Evolutionary conservation across 2,113 vertebrate species (phyloP).

Genomic region (Nansenia antarctica): DNA sequence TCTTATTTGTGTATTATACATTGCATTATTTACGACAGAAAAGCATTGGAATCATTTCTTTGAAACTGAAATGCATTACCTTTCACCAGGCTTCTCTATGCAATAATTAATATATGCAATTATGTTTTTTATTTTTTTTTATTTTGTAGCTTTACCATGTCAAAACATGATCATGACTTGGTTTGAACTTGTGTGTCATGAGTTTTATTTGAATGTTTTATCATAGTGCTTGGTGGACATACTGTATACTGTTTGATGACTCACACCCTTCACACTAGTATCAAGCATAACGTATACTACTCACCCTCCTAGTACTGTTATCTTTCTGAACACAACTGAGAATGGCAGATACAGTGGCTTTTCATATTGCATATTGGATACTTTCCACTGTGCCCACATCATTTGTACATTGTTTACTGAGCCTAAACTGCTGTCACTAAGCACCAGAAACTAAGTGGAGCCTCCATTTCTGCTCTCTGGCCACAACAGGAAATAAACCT

Average conservation of each 20-base stretch:
- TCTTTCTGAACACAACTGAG: not conserved
- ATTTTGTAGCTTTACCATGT: slow-evolving; percentile 25
- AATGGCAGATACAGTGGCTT: not conserved
- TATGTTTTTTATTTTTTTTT: slow-evolving; percentile 58
- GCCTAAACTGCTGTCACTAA: not conserved
- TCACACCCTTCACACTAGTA: not conserved
- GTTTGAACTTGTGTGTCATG: not conserved
- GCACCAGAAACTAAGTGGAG: not conserved
- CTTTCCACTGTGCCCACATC: not conserved
- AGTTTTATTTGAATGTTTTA: not conserved
- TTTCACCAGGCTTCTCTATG: slow-evolving; percentile 77
- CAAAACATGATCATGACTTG: not conserved
- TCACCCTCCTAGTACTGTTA: not conserved
- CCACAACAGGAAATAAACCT: not conserved
- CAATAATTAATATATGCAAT: slow-evolving; percentile 75
- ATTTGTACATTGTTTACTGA: not conserved
- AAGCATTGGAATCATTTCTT: not conserved
- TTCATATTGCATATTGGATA: not conserved
- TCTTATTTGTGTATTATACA: not conserved
- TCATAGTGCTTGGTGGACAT: not conserved
- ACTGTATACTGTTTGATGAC: not conserved
- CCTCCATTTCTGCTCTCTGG: not conserved
- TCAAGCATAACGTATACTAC: not conserved
- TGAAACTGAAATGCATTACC: slow-evolving; percentile 33
- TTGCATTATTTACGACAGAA: not conserved